Evolutionary conservation across 2,797 vertebrate genomes (phyloP).

Genomic region (Calcarius lapponicus): DNA sequence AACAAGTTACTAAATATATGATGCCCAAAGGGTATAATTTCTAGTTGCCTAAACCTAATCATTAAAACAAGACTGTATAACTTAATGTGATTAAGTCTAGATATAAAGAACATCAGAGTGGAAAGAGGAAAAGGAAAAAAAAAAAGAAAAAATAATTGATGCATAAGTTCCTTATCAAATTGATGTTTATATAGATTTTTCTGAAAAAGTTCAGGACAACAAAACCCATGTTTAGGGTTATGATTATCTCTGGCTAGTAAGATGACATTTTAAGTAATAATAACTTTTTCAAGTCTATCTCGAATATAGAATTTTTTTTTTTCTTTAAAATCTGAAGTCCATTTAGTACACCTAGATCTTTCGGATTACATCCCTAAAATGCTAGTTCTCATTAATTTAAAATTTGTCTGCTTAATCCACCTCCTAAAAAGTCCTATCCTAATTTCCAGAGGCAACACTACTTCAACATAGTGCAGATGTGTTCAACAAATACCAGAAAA

Average conservation of each 20-base stretch:
- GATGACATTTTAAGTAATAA: background rate
- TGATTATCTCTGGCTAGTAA: background rate
- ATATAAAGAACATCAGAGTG: background rate
- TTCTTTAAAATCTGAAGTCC: background rate
- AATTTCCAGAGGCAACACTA: background rate
- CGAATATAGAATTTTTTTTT: background rate
- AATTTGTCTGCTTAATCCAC: background rate
- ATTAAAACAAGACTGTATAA: background rate
- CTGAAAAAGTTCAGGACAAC: background rate
- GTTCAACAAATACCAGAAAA: background rate
- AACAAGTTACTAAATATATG: background rate
- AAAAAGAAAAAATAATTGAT: background rate
- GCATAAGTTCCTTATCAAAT: background rate
- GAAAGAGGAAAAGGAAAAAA: background rate
- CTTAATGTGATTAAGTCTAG: background rate
- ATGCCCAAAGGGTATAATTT: background rate
- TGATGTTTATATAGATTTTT: slow-evolving; percentile 15
- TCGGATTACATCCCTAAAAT: background rate
- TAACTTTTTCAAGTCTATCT: background rate
- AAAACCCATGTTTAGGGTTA: background rate
- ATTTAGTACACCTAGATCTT: background rate
- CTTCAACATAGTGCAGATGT: background rate
- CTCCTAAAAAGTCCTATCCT: background rate
- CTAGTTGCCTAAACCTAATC: background rate
- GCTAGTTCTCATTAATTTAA: background rate